These are phyloP conservation scores for Thecocarcelia acutangulata DNA, from an alignment of 2,888 invertebrate genomes.

Conservation along the genomic window DNA sequence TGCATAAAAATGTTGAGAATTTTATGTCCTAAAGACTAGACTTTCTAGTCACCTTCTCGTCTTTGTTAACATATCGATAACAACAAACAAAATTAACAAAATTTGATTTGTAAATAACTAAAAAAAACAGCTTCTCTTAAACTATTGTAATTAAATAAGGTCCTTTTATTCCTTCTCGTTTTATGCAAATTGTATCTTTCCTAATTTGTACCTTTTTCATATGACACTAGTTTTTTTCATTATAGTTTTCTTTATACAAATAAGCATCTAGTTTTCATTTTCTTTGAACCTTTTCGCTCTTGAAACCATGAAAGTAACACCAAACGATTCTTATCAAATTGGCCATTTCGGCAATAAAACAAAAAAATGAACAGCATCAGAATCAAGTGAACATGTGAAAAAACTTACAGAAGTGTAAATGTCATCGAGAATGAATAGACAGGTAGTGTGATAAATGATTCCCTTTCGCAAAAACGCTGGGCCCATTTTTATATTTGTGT, in stretches of 20 bases:
- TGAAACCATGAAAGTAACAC: not conserved
- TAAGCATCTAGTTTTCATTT: conserved; percentile 6
- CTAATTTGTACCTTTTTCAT: not conserved
- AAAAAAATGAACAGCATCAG: not conserved
- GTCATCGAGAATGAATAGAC: conserved; percentile 36
- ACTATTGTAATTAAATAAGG: conserved; percentile 5
- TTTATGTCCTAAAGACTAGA: too few species aligned
- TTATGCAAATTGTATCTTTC: conserved; percentile 17
- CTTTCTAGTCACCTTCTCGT: too few species aligned
- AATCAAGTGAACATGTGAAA: conserved; percentile 30
- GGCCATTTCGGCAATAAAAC: conserved; percentile 42
- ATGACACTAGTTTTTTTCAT: too few species aligned
- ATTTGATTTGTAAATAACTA: not conserved
- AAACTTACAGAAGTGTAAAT: conserved; percentile 7
- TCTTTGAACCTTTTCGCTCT: not conserved
- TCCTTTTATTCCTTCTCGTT: too few species aligned
- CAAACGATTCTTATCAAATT: conserved; percentile 43
- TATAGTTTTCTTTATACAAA: too few species aligned
- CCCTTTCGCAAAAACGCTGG: not conserved
- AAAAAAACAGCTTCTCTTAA: not conserved
- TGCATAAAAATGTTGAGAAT: too few species aligned
- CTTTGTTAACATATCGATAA: too few species aligned
- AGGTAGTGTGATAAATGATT: conserved; percentile 53
- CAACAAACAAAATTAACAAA: too few species aligned
- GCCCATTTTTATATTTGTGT: not conserved